Evolutionary conservation across 2,888 invertebrate species (phyloP).

Genomic region (Hedya salicella): DNA sequence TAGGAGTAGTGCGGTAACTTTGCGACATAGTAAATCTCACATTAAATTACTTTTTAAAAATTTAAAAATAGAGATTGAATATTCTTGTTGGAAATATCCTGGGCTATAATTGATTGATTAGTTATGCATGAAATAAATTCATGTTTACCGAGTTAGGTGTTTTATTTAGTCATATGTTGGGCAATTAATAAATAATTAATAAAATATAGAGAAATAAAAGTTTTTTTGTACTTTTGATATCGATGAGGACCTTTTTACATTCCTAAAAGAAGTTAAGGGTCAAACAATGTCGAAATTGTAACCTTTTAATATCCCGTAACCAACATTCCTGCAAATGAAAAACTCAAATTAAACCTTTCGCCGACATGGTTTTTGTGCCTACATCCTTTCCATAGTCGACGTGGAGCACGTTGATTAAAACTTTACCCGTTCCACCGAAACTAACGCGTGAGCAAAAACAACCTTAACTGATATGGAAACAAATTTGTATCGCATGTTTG

Average conservation of each 20-base stretch:
- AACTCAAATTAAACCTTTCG: constrained; percentile 24
- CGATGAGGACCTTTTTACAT: no score
- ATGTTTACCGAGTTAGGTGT: no score
- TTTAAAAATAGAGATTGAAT: no score
- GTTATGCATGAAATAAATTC: no score
- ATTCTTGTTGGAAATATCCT: no score
- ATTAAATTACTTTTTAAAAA: no score
- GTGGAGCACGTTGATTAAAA: constrained; percentile 42
- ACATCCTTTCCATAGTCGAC: constrained; percentile 23
- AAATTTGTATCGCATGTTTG: constrained; percentile 22
- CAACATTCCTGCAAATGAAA: constrained; percentile 14
- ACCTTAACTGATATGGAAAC: constrained; percentile 41
- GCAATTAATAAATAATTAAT: no score
- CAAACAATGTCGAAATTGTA: neutral
- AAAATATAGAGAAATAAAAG: no score
- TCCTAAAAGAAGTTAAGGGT: no score
- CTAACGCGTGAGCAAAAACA: constrained; percentile 40
- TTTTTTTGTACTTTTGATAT: no score
- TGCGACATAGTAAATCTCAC: neutral
- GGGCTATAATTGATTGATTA: no score
- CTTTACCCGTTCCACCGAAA: constrained; percentile 39
- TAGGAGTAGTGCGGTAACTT: neutral
- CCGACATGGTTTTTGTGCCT: constrained; percentile 20
- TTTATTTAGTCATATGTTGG: no score
- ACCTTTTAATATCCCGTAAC: neutral